A percentile compares a stretch with the other conserved stretches of the same genome.
These are phyloP conservation scores for Drosophila nikananu DNA, from an alignment of 1,140 invertebrate species.

Conservation along the genomic window DNA sequence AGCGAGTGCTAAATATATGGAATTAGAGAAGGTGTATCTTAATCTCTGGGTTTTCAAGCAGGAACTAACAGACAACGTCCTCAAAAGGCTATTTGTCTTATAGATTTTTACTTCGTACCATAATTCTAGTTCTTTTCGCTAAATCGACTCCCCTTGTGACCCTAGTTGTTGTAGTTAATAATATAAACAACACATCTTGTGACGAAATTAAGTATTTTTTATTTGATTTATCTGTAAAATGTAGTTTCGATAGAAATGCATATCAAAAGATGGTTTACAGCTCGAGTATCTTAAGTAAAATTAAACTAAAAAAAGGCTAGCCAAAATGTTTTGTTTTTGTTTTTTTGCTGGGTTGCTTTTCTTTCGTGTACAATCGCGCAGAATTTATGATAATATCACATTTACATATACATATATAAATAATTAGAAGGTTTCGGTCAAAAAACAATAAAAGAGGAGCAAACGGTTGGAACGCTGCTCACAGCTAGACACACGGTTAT, in stretches of 20 bases:
- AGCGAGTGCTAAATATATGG: too few species aligned
- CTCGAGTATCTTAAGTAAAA: slow-evolving; percentile 34
- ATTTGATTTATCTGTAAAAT: slow-evolving; percentile 13
- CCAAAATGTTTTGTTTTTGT: slow-evolving; percentile 15
- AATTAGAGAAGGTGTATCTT: neutral
- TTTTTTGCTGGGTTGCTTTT: slow-evolving; percentile 9
- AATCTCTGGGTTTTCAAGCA: neutral
- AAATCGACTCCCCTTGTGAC: too few species aligned
- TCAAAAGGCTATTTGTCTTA: too few species aligned
- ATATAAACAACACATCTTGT: neutral
- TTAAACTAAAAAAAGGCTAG: slow-evolving; percentile 30
- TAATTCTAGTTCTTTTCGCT: too few species aligned
- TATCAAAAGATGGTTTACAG: slow-evolving; percentile 32
- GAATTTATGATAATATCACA: slow-evolving; percentile 81
- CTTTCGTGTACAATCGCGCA: slow-evolving; percentile 36
- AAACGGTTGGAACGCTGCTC: slow-evolving; percentile 35
- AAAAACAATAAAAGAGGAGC: slow-evolving; percentile 20
- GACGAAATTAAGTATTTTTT: slow-evolving; percentile 6
- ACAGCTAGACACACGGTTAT: slow-evolving; percentile 44
- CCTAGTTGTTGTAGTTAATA: neutral
- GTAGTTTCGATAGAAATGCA: slow-evolving; percentile 18
- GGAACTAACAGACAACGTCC: neutral
- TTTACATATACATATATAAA: slow-evolving; percentile 76
- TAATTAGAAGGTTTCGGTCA: slow-evolving; percentile 52
- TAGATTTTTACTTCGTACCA: too few species aligned